Percentiles rank a stretch among this genome's conserved stretches.
Evolutionary conservation across 2,888 invertebrate genomes (phyloP).

Genomic region (Hofmannophila pseudospretella): DNA sequence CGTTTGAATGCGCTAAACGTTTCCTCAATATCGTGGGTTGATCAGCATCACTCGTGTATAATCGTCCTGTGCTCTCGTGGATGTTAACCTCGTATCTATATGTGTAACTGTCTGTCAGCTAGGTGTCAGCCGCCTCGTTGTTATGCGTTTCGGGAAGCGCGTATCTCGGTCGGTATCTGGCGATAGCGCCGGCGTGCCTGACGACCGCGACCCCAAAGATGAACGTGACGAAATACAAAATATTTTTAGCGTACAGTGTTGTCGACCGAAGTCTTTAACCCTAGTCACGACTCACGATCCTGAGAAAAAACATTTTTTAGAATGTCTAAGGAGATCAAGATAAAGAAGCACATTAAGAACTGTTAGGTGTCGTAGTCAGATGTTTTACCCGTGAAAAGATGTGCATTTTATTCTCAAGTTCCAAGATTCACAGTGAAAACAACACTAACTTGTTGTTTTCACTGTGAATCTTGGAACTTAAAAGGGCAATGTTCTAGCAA

Average conservation of each 20-base stretch:
- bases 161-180: constrained; percentile 33
- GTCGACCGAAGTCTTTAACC: constrained; percentile 38
- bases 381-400: constrained; percentile 9
- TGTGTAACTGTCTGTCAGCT: constrained; percentile 39
- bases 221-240: constrained; percentile 43
- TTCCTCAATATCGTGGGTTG: constrained; percentile 6
- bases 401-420: constrained; percentile 14
- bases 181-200: constrained; percentile 13
- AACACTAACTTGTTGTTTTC: constrained; percentile 8
- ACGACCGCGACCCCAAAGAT: constrained; percentile 24
- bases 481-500: constrained; percentile 8
- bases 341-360: constrained; percentile 22
- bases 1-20: constrained; percentile 9
- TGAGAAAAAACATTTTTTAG: constrained; percentile 38
- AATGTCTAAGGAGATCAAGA: constrained; percentile 38
- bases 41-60: constrained; percentile 9
- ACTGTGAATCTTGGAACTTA: constrained; percentile 15
- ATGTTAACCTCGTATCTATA: constrained; percentile 19
- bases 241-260: constrained; percentile 36
- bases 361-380: constrained; percentile 20
- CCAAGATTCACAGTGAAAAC: constrained; percentile 14
- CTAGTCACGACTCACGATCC: constrained; percentile 50
- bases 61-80: constrained; percentile 16
- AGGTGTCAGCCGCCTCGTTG: constrained; percentile 31
- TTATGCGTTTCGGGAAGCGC: constrained; percentile 39